A percentile compares a stretch with the other conserved stretches of the same genome.
Conservation (phyloP, 2,797 vertebrate genomes). For the Thamnophis elegans region DNA sequence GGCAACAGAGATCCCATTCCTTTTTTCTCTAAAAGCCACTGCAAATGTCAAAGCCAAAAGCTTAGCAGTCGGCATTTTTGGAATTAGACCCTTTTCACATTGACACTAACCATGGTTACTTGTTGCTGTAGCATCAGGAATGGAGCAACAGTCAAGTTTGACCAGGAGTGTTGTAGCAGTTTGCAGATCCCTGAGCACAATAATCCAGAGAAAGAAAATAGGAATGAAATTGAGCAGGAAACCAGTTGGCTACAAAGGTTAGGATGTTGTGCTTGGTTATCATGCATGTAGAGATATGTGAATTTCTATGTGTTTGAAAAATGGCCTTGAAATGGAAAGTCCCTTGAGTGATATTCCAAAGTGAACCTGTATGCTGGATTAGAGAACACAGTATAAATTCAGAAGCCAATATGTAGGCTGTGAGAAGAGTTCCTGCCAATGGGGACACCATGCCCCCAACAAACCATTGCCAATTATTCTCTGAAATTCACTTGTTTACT, state of each 20-base stretch:
- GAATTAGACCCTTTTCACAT: background rate
- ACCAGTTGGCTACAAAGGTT: background rate
- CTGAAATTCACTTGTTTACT: background rate
- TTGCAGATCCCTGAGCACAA: background rate
- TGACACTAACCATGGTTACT: background rate
- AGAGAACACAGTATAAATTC: background rate
- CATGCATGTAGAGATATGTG: background rate
- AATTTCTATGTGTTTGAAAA: background rate
- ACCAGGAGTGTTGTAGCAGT: background rate
- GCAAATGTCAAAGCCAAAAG: background rate
- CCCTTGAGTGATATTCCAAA: background rate
- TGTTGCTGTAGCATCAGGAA: background rate
- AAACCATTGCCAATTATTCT: background rate
- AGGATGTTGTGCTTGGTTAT: background rate
- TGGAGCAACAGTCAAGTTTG: background rate
- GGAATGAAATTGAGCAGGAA: background rate
- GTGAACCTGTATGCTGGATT: background rate
- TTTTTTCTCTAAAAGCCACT: background rate
- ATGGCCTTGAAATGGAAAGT: background rate
- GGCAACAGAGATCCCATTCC: background rate
- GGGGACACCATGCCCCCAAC: background rate
- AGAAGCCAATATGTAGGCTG: background rate
- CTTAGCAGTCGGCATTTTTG: background rate
- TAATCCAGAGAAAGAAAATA: background rate
- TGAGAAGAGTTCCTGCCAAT: background rate